Evolutionary conservation across 2,113 vertebrate species (phyloP), one percentile per base, ranked within the genome.

Genomic region (Romanogobio albipinnatus): DNA sequence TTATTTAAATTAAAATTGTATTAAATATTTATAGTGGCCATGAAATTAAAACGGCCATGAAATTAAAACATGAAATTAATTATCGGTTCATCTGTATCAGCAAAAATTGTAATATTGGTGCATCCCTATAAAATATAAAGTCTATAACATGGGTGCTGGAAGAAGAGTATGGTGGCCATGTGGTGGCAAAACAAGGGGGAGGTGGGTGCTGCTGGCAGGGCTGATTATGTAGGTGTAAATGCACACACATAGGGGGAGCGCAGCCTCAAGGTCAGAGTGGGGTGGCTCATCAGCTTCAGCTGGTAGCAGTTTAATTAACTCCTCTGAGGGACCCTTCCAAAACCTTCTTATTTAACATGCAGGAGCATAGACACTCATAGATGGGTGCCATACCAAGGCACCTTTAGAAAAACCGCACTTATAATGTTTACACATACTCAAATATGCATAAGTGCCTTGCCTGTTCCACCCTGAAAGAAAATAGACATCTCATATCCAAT

Each of bases 261-360:
- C 84, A 91, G 91, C 90, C 90, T 93, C 93, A 95, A 94, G 94
- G 94, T 95, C 93, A 95, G 89, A 91, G 89, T 91, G 91, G 91
- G 92, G 91, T 92, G 93, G 93, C 93, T 94, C 93, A 94, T 95
- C 93, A 94, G 93, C 92, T 93, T 89, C 89, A 92, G 93, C 92
- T 92, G 91, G 90, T 93, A 93, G 94, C 94, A 95, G 92, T 95
- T 95, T 95, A 95, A 95, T 95, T 95, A 95, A 94, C 94, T 95
- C 94, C 94, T 93, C 92, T 71, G 94, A 94, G 93, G 92, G 91
- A 91, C 92, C 91, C 88, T 7, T 74, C 85, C 87, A 92, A 91
- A 94, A 94, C 89, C 88, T 92, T 91, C 93, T 94, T 91, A 93
- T 94, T 94, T 93, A 93, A 93, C 90, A 94, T 94, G 89, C 90